Base-by-base conservation (phyloP, 2,888 invertebrate genomes). In the Dynastes grantii region DNA sequence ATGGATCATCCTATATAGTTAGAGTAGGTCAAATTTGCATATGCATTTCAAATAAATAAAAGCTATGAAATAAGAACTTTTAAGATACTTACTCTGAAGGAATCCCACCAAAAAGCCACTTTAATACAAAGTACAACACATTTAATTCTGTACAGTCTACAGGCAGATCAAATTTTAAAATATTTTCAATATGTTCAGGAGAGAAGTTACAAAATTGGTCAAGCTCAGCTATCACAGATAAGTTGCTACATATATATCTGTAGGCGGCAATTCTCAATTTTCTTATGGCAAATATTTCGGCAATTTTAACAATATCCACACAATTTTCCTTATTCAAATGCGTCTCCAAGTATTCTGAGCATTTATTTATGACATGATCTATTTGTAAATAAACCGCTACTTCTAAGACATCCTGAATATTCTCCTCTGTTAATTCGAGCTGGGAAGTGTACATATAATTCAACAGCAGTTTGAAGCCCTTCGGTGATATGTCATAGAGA, bases 371-470 rank as follows among this genome's bases (percentile, higher is more conserved):
- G 1, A 94, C 92, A 11, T 92, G 91, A 58, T 91, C 89, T 83
- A 94, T 87, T 83, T 90, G 92, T 0, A 94, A 91, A 85, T 94
- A 92, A 32, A 92, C 92, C n/a, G 94, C 93, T 2, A 93, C 93
- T 3, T 93, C 91, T 53, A 95, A 86, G 16, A 94, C 92, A 85
- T 94, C 93, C 85, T 93, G 92, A 49, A 94, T 91, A 85, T 92
- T 94, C 77, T 90, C 91, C 71, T 92, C 88, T 85, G 92, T 92
- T 75, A 94, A 88, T 37, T 91, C 90, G 53, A 94, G 88, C 79
- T 91, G 89, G 0, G 93, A 92, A 32, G 94, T 94, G 87, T 95
- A 95, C 16, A 93, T 93, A 86, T 92, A 94, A 84, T 94, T 92
- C 13, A 95, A 88, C 2, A 94, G 89, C 64, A 91, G 88, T 76